These are phyloP conservation scores for Drosophila pallidifrons DNA, from an alignment of 1,140 invertebrate species.

Conservation along the genomic window DNA sequence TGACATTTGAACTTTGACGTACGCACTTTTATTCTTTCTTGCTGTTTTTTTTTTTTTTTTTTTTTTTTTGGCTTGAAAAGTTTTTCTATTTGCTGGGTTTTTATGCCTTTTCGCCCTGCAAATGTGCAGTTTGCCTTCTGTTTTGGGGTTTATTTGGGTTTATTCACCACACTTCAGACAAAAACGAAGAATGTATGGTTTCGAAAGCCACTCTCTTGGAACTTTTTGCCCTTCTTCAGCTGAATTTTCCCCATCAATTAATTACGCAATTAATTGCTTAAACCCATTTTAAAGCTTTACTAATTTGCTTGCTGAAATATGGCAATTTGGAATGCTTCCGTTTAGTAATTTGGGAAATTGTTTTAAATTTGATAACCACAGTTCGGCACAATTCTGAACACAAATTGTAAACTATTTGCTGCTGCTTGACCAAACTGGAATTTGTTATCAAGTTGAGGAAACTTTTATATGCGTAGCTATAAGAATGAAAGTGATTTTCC, in stretches of 20 bases:
- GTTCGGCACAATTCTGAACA: constrained; percentile 14
- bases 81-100: constrained; percentile 57
- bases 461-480: constrained; percentile 22
- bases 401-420: constrained; percentile 35
- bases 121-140: constrained; percentile 26
- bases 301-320: constrained; percentile 5
- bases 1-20: constrained; percentile 64
- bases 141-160: constrained; percentile 26
- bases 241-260: constrained; percentile 38
- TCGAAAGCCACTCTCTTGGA: not conserved
- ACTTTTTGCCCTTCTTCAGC: constrained; percentile 18
- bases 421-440: constrained; percentile 29
- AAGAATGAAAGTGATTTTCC: not conserved
- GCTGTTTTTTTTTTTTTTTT: not conserved
- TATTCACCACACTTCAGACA: constrained; percentile 14
- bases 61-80: constrained; percentile 20
- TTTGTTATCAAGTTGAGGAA: constrained; percentile 25
- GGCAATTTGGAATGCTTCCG: constrained; percentile 16
- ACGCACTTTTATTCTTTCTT: constrained; percentile 30
- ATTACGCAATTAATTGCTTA: constrained; percentile 57
- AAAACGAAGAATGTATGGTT: constrained; percentile 16
- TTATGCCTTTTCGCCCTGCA: constrained; percentile 28
- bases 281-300: constrained; percentile 23
- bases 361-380: constrained; percentile 20
- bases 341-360: constrained; percentile 12